Conservation (phyloP, 1,140 invertebrate species). For the Xylocopa sonorina region DNA sequence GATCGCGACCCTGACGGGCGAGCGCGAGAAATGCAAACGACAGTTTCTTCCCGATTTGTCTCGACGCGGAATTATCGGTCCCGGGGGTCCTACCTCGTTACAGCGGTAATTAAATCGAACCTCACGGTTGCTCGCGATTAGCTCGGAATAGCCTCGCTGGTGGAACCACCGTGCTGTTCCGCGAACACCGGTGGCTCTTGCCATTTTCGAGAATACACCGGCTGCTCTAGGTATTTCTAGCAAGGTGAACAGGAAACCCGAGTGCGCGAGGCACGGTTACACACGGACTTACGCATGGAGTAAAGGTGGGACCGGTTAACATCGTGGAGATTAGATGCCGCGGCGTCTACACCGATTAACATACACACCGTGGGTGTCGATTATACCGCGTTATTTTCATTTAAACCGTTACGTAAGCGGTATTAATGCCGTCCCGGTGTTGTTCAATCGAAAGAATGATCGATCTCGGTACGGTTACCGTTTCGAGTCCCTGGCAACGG, state of each 20-base stretch:
- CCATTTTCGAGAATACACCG: conserved; percentile 20
- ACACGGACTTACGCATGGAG: no score
- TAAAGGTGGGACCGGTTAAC: no score
- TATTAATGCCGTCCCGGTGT: neutral
- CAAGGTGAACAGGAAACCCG: conserved; percentile 54
- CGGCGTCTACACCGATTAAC: no score
- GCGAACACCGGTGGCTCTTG: neutral
- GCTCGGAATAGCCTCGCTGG: neutral
- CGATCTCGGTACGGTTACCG: neutral
- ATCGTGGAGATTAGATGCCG: no score
- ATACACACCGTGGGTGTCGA: no score
- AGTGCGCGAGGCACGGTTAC: conserved; percentile 28
- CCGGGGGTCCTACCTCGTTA: neutral
- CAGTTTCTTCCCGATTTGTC: neutral
- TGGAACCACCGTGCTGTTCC: no score
- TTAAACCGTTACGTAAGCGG: neutral
- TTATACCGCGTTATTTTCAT: no score
- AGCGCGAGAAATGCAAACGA: neutral
- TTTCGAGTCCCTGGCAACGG: conserved; percentile 1
- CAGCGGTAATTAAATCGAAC: neutral
- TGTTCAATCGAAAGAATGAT: conserved; percentile 6
- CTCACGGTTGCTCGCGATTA: neutral
- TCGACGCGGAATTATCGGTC: neutral
- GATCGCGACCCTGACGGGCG: neutral
- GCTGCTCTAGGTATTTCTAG: neutral